Evolutionary conservation across 1,140 invertebrate genomes (phyloP), one percentile per base, ranked within the genome.

Genomic region (Branchinecta lindahli): DNA sequence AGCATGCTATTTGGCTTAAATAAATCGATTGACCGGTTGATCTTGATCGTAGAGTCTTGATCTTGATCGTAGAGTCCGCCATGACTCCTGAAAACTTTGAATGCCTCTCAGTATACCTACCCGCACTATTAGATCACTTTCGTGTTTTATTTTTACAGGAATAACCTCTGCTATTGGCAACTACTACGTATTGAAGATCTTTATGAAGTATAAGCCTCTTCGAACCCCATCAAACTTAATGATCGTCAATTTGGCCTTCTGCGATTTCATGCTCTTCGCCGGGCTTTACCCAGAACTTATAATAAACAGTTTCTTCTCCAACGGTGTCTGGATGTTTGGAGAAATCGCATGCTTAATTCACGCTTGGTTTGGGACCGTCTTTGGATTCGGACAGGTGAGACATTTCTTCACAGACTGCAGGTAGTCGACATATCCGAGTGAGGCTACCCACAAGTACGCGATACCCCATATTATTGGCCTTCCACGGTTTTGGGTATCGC

Each of bases 141-240:
- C 33, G 2, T 33, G 33, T 33, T 33, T 33, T 52, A 8, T 46
- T 33, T 52, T 69, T 21, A 4, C 46, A 73, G 72, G 72, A 12
- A 67, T 70, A n/a, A 46, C 68, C 45, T 68, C 72, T 46, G 46
- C 66, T 67, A 65, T 70, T 44, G 72, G 72, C 61, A 73, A 73
- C 67, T 15, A 68, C 15, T 46, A 72, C 52, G 72, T 73, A 61
- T 66, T 73, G 12, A 70, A 71, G 66, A 71, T 73, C 69, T 73
- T 73, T 52, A 44, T 72, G 21, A 72, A 72, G 66, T 70, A 73
- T 66, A 45, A 66, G 44, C 33, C 66, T 47, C 72, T 81, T 8
- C 74, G 79, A 69, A 81, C 78, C 2, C 79, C 80, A 46, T 77
- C 80, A 15, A 81, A 81, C 71, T 78, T 80, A 74, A 75, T 81